Base-by-base conservation (phyloP, 2,888 invertebrate genomes). In the Globia sparganii region DNA sequence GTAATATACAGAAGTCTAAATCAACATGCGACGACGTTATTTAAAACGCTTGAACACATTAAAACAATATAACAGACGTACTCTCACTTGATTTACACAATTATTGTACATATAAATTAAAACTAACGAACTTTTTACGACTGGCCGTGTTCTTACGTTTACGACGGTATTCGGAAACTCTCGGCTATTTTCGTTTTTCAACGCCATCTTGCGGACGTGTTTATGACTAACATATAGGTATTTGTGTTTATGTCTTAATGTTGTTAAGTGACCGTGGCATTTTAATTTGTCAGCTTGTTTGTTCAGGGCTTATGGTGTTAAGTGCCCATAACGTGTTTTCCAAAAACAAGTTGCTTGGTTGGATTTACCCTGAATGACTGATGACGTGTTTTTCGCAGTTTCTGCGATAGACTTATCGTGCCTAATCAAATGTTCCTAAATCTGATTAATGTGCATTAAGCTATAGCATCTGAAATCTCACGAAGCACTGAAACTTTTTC, bases 61-160 rank as follows among this genome's bases (percentile, higher is more conserved):
- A 90, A 90, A 88, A 90, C 87, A 85, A 85, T 87, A 83, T 83
- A 86, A 77, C 76, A 64, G 75, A 77, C 78, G 67, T 77, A 77
- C 64, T 72, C 69, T 70, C 79, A 78, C 72, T 86, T 93, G 92
- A 93, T 93, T 93, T 92, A 92, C 90, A 90, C 90, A 89, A 91
- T 92, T 91, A 93, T 92, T 91, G 91, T 89, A 84, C 83, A 78
- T 91, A 92, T 94, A 94, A 94, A 94, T 94, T 91, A 92, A 84
- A 82, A 84, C 90, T 94, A 94, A 95, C 94, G 93, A 95, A 93
- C 91, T 88, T 87, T 95, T 94, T 94, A 94, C 92, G 92, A 92
- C 88, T 72, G 77, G 70, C 58, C 78, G 64, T 87, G 84, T 87
- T 86, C 84, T 83, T 84, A 73, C 81, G 73, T 92, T 93, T 92